A percentile compares a stretch with the other conserved stretches of the same genome.
phyloP scores from a whole-genome alignment of 2,113 vertebrate species.

The Anhinga rufa region DNA sequence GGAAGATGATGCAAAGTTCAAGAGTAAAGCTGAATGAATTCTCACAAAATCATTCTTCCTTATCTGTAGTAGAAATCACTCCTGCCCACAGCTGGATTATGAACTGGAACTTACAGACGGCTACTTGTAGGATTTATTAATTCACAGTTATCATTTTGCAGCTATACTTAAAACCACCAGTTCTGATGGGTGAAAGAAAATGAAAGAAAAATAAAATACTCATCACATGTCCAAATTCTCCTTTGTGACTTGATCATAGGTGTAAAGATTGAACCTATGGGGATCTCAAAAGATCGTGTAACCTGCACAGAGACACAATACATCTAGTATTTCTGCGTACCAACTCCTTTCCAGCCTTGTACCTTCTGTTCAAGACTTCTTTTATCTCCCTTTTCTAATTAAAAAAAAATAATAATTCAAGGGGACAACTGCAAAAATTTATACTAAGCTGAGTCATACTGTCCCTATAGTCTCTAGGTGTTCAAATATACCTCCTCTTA shows the following conservation, averaged over 20 bases:
- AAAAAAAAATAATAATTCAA: not conserved
- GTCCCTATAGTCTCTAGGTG: not conserved
- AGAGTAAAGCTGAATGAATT: not conserved
- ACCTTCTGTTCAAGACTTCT: not conserved
- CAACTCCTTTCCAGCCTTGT: not conserved
- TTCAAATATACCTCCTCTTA: not conserved
- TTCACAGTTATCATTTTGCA: not conserved
- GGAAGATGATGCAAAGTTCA: not conserved
- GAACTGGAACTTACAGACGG: not conserved
- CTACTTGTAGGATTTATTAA: not conserved
- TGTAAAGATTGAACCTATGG: rapidly evolving
- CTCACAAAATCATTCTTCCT: not conserved
- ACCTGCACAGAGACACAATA: not conserved
- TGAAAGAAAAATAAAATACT: not conserved
- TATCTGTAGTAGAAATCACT: not conserved
- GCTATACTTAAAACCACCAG: not conserved
- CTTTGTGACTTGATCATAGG: not conserved
- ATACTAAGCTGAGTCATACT: not conserved
- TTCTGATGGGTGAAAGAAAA: not conserved
- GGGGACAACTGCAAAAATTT: not conserved
- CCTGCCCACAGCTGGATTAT: not conserved
- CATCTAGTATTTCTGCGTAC: not conserved
- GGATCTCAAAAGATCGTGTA: not conserved
- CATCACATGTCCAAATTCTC: not conserved
- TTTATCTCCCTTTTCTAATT: not conserved